Percentiles rank a stretch among this genome's conserved stretches.
Conservation (phyloP, 2,888 invertebrate genomes). For the Micoletzkya japonica region DNA sequence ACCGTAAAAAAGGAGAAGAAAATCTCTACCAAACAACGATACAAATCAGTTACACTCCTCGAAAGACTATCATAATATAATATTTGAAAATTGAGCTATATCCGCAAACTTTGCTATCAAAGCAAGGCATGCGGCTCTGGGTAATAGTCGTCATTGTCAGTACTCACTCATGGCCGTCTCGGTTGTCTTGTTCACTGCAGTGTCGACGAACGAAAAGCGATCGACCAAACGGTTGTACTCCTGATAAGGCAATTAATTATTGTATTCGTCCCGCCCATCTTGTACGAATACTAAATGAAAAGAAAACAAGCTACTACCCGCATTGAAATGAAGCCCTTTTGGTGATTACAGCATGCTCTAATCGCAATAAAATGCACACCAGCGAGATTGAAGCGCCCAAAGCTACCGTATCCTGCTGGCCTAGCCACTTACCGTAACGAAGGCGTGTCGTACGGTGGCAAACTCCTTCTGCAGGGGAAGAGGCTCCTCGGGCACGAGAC, state of each 20-base stretch:
- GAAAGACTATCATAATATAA: too few relatives aligned
- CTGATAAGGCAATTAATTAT: too few relatives aligned
- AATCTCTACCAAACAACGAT: too few relatives aligned
- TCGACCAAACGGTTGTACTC: conserved; percentile 23
- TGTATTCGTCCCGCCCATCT: too few relatives aligned
- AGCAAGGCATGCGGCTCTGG: not conserved
- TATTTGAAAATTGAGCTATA: too few relatives aligned
- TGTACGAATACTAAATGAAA: not conserved
- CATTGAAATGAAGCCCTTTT: too few relatives aligned
- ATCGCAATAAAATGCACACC: not conserved
- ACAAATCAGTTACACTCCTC: too few relatives aligned
- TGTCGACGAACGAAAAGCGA: conserved; percentile 29
- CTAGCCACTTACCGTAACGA: conserved; percentile 21
- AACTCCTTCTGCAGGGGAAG: conserved; percentile 57
- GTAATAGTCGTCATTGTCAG: too few relatives aligned
- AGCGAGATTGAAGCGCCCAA: conserved; percentile 11
- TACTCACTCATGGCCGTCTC: conserved; percentile 24
- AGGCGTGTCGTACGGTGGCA: conserved; percentile 42
- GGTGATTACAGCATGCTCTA: too few relatives aligned
- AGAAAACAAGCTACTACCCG: too few relatives aligned
- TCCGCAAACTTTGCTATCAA: too few relatives aligned
- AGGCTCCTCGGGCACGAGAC: conserved; percentile 56
- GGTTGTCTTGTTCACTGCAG: conserved; percentile 24
- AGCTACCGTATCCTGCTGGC: conserved; percentile 26
- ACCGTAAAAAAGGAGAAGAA: too few relatives aligned